These are phyloP conservation scores for Acanthosepion pharaonis DNA, from an alignment of 2,888 invertebrate genomes.

Conservation along the genomic window DNA sequence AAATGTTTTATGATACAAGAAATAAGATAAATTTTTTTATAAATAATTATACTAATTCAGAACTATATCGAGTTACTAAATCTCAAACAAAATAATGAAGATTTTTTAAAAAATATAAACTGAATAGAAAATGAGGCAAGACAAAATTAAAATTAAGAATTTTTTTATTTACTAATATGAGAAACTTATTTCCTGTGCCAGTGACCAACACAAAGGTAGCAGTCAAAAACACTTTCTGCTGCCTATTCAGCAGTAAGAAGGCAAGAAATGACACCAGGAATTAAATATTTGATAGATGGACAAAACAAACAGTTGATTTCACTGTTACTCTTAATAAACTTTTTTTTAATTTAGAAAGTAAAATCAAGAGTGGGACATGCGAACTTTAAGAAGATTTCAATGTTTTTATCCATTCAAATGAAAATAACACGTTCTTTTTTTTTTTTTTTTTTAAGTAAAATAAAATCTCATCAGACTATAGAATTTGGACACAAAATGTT, in stretches of 20 bases:
- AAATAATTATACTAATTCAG: neutral
- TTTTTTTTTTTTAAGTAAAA: neutral
- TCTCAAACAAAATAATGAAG: neutral
- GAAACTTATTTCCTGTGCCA: neutral
- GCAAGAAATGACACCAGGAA: slow-evolving; percentile 22
- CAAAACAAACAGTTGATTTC: neutral
- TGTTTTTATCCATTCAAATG: neutral
- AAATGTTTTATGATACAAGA: neutral
- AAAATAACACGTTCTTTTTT: neutral
- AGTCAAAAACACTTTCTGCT: neutral
- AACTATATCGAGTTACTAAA: neutral
- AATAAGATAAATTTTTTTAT: neutral
- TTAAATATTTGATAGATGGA: too few relatives aligned
- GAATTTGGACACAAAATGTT: too few relatives aligned
- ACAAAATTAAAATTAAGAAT: neutral
- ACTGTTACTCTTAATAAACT: neutral
- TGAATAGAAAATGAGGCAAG: neutral
- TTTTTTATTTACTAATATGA: neutral
- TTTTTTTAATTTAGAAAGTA: neutral
- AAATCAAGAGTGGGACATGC: neutral
- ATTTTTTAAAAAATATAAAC: neutral
- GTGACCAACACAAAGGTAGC: neutral
- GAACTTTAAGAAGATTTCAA: neutral
- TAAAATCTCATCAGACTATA: too few relatives aligned
- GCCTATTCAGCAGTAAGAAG: slow-evolving; percentile 18